Evolutionary conservation across 2,113 vertebrate genomes (phyloP).

Genomic region (Ctenomys sociabilis): DNA sequence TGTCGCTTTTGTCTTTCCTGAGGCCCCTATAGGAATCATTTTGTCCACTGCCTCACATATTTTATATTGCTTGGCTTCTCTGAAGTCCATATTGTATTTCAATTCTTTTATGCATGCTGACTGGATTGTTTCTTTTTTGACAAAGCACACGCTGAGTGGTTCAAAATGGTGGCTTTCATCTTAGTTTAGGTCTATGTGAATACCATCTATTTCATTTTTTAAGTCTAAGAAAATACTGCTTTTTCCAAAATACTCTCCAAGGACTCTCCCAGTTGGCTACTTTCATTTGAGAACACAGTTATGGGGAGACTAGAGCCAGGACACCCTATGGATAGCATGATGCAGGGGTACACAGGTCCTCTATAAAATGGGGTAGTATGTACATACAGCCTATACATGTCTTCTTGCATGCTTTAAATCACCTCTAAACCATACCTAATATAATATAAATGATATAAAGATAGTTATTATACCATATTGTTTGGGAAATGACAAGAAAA

Average conservation of each 20-base stretch:
- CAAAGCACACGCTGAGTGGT: background rate
- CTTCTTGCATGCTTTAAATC: background rate
- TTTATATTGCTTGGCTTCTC: background rate
- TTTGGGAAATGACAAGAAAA: background rate
- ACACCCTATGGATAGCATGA: no score
- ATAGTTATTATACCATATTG: background rate
- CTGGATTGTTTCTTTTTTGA: background rate
- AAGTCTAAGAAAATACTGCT: background rate
- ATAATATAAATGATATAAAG: background rate
- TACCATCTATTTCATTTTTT: background rate
- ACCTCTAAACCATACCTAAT: background rate
- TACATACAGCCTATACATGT: background rate
- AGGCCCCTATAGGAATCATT: background rate
- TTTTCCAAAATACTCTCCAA: background rate
- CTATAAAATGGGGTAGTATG: background rate
- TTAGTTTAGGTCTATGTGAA: background rate
- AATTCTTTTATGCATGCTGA: background rate
- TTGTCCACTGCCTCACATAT: background rate
- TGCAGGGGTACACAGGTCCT: background rate
- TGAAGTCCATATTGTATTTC: background rate
- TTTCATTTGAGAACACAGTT: background rate
- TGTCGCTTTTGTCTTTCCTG: background rate
- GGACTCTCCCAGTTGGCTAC: background rate
- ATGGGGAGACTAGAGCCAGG: background rate
- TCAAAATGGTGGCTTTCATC: background rate